Evolutionary conservation across 2,888 invertebrate species (phyloP).

Genomic region (Patella depressa): DNA sequence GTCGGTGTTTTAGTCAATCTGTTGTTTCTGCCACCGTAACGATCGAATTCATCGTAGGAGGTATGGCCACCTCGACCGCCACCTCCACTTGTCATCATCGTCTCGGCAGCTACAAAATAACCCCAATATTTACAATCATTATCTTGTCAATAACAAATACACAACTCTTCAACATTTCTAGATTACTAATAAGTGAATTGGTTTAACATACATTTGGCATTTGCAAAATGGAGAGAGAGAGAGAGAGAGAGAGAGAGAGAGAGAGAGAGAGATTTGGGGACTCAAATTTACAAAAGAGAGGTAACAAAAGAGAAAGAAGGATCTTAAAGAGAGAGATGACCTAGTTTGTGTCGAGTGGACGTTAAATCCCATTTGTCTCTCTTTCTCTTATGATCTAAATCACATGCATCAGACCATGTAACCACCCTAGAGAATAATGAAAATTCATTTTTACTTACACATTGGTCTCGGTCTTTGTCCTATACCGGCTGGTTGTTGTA

Average conservation of each 20-base stretch:
- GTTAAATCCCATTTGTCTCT: no score
- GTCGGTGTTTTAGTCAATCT: conserved; percentile 39
- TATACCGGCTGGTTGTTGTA: conserved; percentile 82
- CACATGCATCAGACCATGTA: no score
- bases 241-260: background rate
- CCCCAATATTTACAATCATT: background rate
- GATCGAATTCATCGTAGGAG: conserved; percentile 39
- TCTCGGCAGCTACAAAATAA: conserved; percentile 58
- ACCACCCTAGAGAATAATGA: no score
- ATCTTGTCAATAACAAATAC: no score
- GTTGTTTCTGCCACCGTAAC: conserved; percentile 24
- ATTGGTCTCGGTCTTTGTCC: conserved; percentile 83
- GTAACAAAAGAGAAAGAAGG: no score
- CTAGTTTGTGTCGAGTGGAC: no score
- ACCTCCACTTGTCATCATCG: conserved; percentile 56
- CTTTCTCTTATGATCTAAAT: no score
- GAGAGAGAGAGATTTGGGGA: no score
- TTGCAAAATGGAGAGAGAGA: background rate
- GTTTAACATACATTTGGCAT: background rate
- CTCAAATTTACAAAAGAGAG: no score
- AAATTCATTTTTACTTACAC: conserved; percentile 51
- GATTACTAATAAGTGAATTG: no score
- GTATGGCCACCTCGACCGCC: conserved; percentile 45
- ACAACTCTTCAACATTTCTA: no score
- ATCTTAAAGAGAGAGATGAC: no score